phyloP scores from a whole-genome alignment of 2,797 vertebrate species.

The Hemibagrus guttatus region DNA sequence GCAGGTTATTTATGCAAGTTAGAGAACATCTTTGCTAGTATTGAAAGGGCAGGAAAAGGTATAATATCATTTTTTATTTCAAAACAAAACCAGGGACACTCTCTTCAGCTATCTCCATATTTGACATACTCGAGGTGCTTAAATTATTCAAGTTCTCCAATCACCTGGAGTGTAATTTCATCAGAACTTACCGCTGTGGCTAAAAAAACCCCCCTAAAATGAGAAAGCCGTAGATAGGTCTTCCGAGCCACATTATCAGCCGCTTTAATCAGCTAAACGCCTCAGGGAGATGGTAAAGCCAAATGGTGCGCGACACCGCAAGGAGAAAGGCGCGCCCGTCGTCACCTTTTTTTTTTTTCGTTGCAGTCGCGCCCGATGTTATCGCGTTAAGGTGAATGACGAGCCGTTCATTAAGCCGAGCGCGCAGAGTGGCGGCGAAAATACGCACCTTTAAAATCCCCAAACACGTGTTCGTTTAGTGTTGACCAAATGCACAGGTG shows the following conservation, averaged over 20 bases:
- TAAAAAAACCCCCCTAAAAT: background rate
- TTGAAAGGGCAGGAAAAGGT: background rate
- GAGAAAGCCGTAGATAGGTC: background rate
- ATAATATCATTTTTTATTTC: too few species aligned
- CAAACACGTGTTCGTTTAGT: constrained; percentile 40
- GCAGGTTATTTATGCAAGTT: background rate
- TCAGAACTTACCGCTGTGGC: constrained; percentile 42
- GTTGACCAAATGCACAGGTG: constrained; percentile 29
- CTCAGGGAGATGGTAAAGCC: constrained; percentile 61
- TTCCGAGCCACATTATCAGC: constrained; percentile 59
- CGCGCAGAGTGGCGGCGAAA: constrained; percentile 47
- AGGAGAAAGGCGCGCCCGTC: constrained; percentile 53
- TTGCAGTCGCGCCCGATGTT: constrained; percentile 56
- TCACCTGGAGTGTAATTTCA: background rate
- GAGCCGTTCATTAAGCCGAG: constrained; percentile 47
- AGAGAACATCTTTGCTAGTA: background rate
- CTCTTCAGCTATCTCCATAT: background rate
- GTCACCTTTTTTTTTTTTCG: constrained; percentile 50
- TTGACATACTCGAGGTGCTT: background rate
- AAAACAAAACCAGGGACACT: too few species aligned
- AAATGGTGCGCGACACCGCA: constrained; percentile 65
- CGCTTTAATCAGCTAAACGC: constrained; percentile 69
- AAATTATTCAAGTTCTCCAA: background rate
- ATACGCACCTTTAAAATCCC: background rate
- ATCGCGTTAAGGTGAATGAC: constrained; percentile 51